phyloP scores from a whole-genome alignment of 2,113 vertebrate species.

The Pseudopodoces humilis region DNA sequence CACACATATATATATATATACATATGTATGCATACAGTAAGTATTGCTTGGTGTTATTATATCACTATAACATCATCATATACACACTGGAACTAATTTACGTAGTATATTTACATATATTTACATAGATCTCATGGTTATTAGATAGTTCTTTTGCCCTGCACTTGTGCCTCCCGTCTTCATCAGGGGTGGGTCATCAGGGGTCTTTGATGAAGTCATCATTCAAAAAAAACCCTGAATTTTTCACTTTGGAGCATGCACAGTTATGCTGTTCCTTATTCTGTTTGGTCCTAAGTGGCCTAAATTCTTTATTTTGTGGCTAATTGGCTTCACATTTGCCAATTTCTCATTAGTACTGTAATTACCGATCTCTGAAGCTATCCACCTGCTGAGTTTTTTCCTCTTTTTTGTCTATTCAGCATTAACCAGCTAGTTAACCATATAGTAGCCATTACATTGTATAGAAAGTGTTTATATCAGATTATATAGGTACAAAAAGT shows the following conservation, averaged over 20 bases:
- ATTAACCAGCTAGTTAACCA: neutral
- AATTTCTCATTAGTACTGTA: neutral
- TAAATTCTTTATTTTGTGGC: neutral
- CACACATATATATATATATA: neutral
- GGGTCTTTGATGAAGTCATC: neutral
- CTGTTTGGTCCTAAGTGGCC: no score
- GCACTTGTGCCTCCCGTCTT: fast-evolving
- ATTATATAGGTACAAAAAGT: neutral
- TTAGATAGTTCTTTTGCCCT: neutral
- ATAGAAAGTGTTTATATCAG: neutral
- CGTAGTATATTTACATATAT: neutral
- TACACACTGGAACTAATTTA: fast-evolving
- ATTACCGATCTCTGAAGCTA: neutral
- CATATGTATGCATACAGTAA: neutral
- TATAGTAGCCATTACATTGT: no score
- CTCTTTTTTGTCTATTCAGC: neutral
- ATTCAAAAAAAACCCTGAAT: neutral
- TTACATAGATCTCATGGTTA: neutral
- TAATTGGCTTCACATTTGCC: neutral
- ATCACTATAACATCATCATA: no score
- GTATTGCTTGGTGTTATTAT: neutral
- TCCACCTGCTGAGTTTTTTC: neutral
- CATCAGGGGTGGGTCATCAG: fast-evolving
- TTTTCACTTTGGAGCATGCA: fast-evolving
- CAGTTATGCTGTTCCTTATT: neutral